Conservation (phyloP, 2,888 invertebrate genomes). For the Leuctra nigra region DNA sequence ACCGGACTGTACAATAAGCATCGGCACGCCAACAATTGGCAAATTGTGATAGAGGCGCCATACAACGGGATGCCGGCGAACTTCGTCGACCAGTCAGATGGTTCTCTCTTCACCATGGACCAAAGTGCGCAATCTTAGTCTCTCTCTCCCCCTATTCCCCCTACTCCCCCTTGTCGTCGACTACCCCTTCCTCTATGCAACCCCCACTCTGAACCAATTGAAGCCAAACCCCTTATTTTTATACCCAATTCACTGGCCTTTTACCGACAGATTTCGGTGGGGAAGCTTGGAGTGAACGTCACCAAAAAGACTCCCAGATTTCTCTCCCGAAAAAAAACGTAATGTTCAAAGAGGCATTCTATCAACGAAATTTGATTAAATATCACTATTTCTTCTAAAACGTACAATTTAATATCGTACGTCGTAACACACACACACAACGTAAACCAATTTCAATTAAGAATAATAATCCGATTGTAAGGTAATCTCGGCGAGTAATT, state of each 20-base stretch:
- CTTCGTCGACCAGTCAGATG: conserved; percentile 26
- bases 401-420: too few relatives aligned
- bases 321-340: too few relatives aligned
- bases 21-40: conserved; percentile 3
- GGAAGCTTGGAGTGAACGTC: too few relatives aligned
- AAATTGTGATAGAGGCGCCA: conserved; percentile 36
- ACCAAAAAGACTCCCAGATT: too few relatives aligned
- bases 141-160: not conserved
- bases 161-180: not conserved
- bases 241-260: not conserved
- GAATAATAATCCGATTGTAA: too few relatives aligned
- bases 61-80: conserved; percentile 38
- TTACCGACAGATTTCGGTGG: too few relatives aligned
- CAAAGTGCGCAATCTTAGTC: conserved; percentile 16
- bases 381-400: too few relatives aligned
- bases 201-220: not conserved
- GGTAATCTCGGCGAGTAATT: too few relatives aligned
- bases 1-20: not conserved
- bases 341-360: too few relatives aligned
- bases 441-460: too few relatives aligned
- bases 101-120: not conserved
- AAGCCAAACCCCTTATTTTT: conserved; percentile 16
- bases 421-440: too few relatives aligned
- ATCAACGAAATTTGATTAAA: too few relatives aligned
- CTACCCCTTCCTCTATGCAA: not conserved